Evolutionary conservation across 2,888 invertebrate genomes (phyloP).

Genomic region (Philaethria dido): DNA sequence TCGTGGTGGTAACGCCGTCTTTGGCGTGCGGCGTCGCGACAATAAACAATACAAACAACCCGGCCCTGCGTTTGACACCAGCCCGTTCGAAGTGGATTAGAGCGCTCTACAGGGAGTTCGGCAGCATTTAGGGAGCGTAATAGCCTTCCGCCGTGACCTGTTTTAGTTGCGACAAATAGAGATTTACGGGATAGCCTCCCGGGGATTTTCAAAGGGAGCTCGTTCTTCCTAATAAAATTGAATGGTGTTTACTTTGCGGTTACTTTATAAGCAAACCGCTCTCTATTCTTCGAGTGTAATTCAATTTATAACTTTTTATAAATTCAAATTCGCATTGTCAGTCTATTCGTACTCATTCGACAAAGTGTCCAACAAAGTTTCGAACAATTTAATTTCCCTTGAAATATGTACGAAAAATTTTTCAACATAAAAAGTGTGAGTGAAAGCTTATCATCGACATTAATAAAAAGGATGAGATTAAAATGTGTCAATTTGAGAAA

Average conservation of each 20-base stretch:
- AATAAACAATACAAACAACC: conserved; percentile 84
- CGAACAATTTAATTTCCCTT: conserved; percentile 71
- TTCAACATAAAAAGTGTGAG: conserved; percentile 53
- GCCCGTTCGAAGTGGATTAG: conserved; percentile 81
- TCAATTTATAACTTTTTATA: conserved; percentile 43
- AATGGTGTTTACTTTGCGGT: conserved; percentile 75
- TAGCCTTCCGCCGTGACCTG: conserved; percentile 82
- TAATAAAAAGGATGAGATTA: conserved; percentile 46
- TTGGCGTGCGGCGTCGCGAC: conserved; percentile 77
- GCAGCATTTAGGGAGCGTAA: conserved; percentile 82
- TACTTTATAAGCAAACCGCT: conserved; percentile 58
- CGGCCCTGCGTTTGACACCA: conserved; percentile 82
- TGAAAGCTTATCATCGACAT: conserved; percentile 51
- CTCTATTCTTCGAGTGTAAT: conserved; percentile 50
- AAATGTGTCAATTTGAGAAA: conserved; percentile 39
- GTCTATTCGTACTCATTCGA: conserved; percentile 62
- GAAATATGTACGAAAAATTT: conserved; percentile 68
- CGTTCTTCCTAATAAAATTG: conserved; percentile 74
- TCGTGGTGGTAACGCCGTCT: conserved; percentile 65
- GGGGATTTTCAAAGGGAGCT: conserved; percentile 69
- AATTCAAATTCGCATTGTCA: conserved; percentile 55
- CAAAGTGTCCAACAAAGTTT: conserved; percentile 67
- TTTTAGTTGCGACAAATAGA: conserved; percentile 83
- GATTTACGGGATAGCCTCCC: conserved; percentile 79
- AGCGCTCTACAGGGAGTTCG: conserved; percentile 80